Evolutionary conservation across 2,113 vertebrate genomes (phyloP), one percentile per base, ranked within the genome.

Genomic region (Brachypodius melanocephalos): DNA sequence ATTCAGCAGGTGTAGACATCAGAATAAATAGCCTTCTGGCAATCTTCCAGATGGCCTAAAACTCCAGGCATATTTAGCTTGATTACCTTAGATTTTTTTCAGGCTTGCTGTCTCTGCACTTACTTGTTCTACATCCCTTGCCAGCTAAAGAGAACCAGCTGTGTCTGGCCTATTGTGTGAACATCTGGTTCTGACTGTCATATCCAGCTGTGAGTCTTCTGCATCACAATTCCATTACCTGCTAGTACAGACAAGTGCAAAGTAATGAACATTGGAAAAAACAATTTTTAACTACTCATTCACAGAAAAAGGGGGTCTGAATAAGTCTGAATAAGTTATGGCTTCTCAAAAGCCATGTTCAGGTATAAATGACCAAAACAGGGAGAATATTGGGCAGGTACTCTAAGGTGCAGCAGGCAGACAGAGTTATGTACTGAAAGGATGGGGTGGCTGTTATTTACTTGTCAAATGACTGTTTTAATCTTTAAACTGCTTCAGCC

Each of bases 1-100:
- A 85, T 95, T 92, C 85, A 69, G 89, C 91, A 97, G 97, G 90
- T 92, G 83, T 91, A 97, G 92, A 96, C 91, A 86, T 96, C 91
- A 89, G 88, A 96, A 94, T 93, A 92, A 92, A 86, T 74, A 95
- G 57, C 89, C 96, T 69, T 71, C 72, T 95, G 91, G 95, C 67
- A 96, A 88, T 67, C 83, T 95, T 93, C 91, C 96, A 96, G 95
- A 96, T 73, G 91, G 91, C 92, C 93, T 94, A 89, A 87, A 94
- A 92, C 93, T 95, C 94, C 91, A 85, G 90, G 89, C 88, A 86
- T 91, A 95, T 96, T 92, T 95, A 95, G 94, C 91, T 88, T 94
- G 94, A 97, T 96, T 97, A 93, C 89, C 92, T 96, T 83, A 71
- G 76, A 72, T 55, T 93, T 92, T 84, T 96, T 94, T 88, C 84